phyloP scores from a whole-genome alignment of 23 tunicate species.

The Aplidium turbinatum region DNA sequence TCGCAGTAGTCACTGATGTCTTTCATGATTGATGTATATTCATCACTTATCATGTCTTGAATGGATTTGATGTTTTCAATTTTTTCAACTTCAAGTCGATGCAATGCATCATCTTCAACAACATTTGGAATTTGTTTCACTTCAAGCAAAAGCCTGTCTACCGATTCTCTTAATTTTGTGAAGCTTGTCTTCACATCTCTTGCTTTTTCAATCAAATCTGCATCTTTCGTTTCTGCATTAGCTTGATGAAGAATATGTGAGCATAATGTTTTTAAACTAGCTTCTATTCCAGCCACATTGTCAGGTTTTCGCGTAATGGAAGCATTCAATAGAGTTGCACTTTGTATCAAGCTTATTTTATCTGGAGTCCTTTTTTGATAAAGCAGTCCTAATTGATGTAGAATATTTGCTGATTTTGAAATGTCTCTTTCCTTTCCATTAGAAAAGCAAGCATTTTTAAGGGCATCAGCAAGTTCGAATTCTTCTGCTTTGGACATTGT shows the following conservation, averaged over 20 bases:
- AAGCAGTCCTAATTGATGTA: neutral
- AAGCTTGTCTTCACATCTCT: neutral
- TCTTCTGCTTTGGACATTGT: too few relatives aligned
- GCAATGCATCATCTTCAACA: too few relatives aligned
- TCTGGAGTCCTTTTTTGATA: neutral
- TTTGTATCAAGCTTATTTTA: neutral
- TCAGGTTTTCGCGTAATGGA: neutral
- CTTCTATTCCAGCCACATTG: neutral
- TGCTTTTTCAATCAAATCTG: neutral
- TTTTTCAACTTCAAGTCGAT: neutral
- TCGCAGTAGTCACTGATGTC: slow-evolving; percentile 2
- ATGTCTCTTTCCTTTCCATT: neutral
- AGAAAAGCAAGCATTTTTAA: too few relatives aligned
- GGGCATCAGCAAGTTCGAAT: too few relatives aligned
- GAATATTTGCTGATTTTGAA: neutral
- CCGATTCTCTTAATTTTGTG: neutral
- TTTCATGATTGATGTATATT: slow-evolving; percentile 10
- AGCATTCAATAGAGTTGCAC: slow-evolving; percentile 12
- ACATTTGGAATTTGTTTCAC: neutral
- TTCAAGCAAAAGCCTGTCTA: neutral
- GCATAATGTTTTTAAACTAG: neutral
- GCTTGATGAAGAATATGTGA: neutral
- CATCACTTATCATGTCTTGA: neutral
- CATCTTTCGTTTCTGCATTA: slow-evolving; percentile 4
- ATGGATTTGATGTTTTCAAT: neutral